phyloP scores from a whole-genome alignment of 2,888 invertebrate genomes.

The Drosophila neotestacea region DNA sequence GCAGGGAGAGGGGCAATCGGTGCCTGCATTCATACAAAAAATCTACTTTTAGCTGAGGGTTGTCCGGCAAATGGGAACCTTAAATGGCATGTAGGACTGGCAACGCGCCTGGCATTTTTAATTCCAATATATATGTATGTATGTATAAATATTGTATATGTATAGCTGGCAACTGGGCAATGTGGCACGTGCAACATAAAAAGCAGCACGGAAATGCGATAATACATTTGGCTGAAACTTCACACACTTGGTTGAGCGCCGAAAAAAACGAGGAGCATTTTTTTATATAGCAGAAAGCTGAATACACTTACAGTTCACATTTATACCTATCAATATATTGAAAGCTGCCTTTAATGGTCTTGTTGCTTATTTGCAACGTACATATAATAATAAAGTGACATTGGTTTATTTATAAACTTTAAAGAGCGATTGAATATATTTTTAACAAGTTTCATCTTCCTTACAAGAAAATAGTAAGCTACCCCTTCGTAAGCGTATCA shows the following conservation, averaged over 20 bases:
- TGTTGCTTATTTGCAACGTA: too few relatives aligned
- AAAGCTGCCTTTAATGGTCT: not conserved
- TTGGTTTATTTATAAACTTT: too few relatives aligned
- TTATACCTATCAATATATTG: not conserved
- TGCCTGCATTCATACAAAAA: slow-evolving; percentile 14
- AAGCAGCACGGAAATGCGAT: slow-evolving; percentile 51
- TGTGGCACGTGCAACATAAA: slow-evolving; percentile 58
- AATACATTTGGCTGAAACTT: slow-evolving; percentile 48
- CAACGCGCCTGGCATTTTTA: slow-evolving; percentile 76
- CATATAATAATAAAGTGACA: too few relatives aligned
- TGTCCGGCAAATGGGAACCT: slow-evolving; percentile 19
- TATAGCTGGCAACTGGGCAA: slow-evolving; percentile 18
- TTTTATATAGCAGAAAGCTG: not conserved
- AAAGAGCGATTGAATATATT: too few relatives aligned
- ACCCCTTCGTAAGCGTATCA: not conserved
- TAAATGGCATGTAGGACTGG: slow-evolving; percentile 66
- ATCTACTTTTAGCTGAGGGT: slow-evolving; percentile 8
- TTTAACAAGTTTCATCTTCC: not conserved
- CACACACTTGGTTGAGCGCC: slow-evolving; percentile 46
- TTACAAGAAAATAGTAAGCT: not conserved
- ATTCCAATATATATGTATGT: slow-evolving; percentile 47
- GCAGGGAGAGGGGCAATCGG: not conserved
- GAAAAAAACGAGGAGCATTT: slow-evolving; percentile 4
- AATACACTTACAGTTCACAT: not conserved
- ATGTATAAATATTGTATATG: slow-evolving; percentile 7